Base-by-base conservation (phyloP, 37 sponge, comb jelly and placozoan species). In the Petrosia ficiformis region DNA sequence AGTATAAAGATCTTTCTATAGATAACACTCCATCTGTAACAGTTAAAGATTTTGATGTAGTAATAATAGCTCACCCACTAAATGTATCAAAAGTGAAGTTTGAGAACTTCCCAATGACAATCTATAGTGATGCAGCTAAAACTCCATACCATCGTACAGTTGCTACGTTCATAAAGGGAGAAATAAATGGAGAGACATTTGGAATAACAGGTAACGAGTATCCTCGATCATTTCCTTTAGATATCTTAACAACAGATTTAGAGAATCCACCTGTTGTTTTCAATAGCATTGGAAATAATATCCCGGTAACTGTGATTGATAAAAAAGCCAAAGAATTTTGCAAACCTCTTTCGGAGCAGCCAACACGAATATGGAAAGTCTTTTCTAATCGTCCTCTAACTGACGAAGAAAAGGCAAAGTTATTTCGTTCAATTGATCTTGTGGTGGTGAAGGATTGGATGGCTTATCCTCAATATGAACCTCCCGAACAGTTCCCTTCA, bases 401-500 rank as follows among this genome's bases (percentile, higher is more conserved):
- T 16, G 85, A 80, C 0, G 80, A 73, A 28, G 72, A 89, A 22
- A 57, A 68, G 30, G 3, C 67, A 58, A 29, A 76, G 16, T 80
- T 90, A 68, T 92, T 89, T 39, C 32, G 0, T 1, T 31, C 66
- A 21, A 67, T 71, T 29, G 44, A 56, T 1, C 82, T 26, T 1
- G 64, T 67, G 57, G 57, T 41, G 6, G 42, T 61, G 19, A 41
- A 72, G 11, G 85, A 80, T 65, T 95, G 96, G 96, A 33, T 73
- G 59, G 96, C 96, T 8, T 95, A 95, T 57, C 96, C 96, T 1
- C 34, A 92, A 4, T 95, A 95, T 80, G 26, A 70, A 2, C 74
- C 92, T 24, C 93, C 93, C 0, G 86, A 91, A 72, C 42, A 71
- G 29, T 86, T 78, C 52, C 73, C 87, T 0, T 67, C 89, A 5